phyloP scores from a whole-genome alignment of 2,797 vertebrate species.

The Threskiornis aethiopicus region DNA sequence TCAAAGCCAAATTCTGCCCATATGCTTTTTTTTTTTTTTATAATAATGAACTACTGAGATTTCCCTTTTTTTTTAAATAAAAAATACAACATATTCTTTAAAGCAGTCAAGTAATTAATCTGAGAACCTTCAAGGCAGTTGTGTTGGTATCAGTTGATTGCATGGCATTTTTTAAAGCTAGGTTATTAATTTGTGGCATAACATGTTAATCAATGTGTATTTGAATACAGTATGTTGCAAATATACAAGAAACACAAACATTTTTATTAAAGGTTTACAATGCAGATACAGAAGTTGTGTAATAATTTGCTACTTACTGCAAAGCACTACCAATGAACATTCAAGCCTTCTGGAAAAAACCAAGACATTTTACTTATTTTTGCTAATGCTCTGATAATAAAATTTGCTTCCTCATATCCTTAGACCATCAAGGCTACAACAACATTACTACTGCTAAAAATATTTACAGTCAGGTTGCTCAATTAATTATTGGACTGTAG shows the following conservation, averaged over 20 bases:
- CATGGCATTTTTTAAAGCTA: not conserved
- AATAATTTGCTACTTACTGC: not conserved
- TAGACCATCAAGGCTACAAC: not conserved
- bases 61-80: not conserved
- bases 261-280: slow-evolving; percentile 41
- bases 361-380: not conserved
- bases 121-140: not conserved
- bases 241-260: not conserved
- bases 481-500: not conserved
- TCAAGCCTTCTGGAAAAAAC: not conserved
- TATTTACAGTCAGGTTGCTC: not conserved
- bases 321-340: not conserved
- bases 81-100: not conserved
- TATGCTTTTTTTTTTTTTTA: not conserved
- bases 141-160: not conserved
- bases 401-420: slow-evolving; percentile 15
- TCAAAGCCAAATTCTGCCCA: not conserved
- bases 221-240: not conserved
- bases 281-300: not conserved
- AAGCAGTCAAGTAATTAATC: not conserved
- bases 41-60: not conserved
- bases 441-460: not conserved
- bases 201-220: not conserved
- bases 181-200: not conserved
- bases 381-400: not conserved